Evolutionary conservation across 2,113 vertebrate species (phyloP).

Genomic region (Otis tarda): DNA sequence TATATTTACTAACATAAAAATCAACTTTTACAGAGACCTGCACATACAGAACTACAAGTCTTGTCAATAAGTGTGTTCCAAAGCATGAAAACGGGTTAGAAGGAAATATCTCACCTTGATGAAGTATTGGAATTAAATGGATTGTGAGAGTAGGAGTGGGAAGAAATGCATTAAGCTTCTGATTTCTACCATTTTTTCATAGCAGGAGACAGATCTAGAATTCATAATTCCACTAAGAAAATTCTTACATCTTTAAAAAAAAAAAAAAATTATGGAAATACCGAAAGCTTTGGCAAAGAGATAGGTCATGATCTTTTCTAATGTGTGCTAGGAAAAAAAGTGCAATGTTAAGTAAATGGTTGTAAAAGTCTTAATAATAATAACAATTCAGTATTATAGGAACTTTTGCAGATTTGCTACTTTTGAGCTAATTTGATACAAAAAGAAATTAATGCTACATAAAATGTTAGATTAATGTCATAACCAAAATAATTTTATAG

Average conservation of each 20-base stretch:
- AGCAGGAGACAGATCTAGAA: neutral
- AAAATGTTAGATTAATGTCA: conserved; percentile 36
- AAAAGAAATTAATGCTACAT: conserved; percentile 33
- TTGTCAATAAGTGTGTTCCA: neutral
- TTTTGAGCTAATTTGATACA: conserved; percentile 11
- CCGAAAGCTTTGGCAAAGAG: neutral
- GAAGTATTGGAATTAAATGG: neutral
- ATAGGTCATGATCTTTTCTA: neutral
- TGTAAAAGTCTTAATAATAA: neutral
- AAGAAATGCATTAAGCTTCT: neutral
- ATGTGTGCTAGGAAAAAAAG: neutral
- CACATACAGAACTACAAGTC: neutral
- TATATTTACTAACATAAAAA: neutral
- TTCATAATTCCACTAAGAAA: neutral
- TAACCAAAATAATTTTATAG: conserved; percentile 18
- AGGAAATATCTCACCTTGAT: neutral
- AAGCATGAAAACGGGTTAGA: neutral
- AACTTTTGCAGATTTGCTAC: neutral
- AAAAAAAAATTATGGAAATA: neutral
- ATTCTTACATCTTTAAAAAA: neutral
- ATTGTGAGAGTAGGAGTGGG: neutral
- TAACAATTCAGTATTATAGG: conserved; percentile 1
- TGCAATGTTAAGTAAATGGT: neutral
- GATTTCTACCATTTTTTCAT: neutral
- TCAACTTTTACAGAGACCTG: neutral